A percentile compares a stretch with the other conserved stretches of the same genome.
These are phyloP conservation scores for Eriocheir sinensis DNA, from an alignment of 1,140 invertebrate genomes.

Conservation along the genomic window DNA sequence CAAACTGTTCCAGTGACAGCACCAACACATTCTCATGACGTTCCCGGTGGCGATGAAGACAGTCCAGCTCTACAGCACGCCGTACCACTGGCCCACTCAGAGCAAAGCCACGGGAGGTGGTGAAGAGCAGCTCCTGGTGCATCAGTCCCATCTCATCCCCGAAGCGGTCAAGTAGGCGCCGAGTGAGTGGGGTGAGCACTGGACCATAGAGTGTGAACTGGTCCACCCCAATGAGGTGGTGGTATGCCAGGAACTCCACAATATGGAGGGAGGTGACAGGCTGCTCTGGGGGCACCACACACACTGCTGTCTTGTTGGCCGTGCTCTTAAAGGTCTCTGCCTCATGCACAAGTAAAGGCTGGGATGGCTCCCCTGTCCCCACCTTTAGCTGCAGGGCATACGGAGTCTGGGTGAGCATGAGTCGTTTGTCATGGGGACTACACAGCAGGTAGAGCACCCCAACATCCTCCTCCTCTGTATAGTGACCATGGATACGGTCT, in stretches of 20 bases:
- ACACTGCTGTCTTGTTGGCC: conserved; percentile 70
- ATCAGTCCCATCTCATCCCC: conserved; percentile 71
- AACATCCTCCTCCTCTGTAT: conserved; percentile 57
- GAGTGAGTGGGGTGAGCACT: conserved; percentile 71
- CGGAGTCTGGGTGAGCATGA: conserved; percentile 68
- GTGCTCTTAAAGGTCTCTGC: conserved; percentile 72
- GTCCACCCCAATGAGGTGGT: conserved; percentile 74
- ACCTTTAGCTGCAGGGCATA: conserved; percentile 70
- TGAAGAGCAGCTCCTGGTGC: conserved; percentile 76
- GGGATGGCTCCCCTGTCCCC: conserved; percentile 55
- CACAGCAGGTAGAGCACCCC: conserved; percentile 72
- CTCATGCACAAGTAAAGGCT: conserved; percentile 72
- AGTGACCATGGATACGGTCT: conserved; percentile 64
- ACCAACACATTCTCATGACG: conserved; percentile 76
- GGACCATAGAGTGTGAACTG: conserved; percentile 75
- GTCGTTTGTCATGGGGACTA: conserved; percentile 49
- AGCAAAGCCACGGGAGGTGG: conserved; percentile 52
- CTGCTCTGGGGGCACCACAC: conserved; percentile 55
- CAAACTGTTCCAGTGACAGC: conserved; percentile 70
- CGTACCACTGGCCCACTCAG: conserved; percentile 54
- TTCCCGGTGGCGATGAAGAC: conserved; percentile 75
- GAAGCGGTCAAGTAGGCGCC: conserved; percentile 72
- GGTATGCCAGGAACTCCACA: conserved; percentile 76
- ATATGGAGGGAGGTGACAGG: conserved; percentile 66
- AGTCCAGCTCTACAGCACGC: conserved; percentile 73